Base-by-base conservation (phyloP, 2,888 invertebrate genomes). In the Mesorhabditis spiculigera region DNA sequence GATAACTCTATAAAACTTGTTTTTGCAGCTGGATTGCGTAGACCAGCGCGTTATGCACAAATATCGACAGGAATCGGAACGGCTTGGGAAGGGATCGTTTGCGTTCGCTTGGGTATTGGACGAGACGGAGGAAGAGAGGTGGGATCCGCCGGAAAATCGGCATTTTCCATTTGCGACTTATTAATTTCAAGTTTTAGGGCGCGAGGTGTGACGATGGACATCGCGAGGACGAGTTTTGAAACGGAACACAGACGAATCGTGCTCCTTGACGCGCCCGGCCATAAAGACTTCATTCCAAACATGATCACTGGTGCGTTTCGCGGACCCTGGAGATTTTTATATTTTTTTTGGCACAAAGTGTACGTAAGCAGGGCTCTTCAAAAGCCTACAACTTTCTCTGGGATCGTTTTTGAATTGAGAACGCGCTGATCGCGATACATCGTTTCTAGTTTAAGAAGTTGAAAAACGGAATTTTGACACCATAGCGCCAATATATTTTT, bases 281-380 rank as follows among this genome's bases (percentile, higher is more conserved):
- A 99, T 87, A 95, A 93, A 86, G 98, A 99, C 87, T 98, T 99
- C 86, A 97, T 98, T 86, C 97, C 98, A 3, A 97, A 98, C 85
- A 98, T 99, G 97, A 98, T 99, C 79, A 93, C 93, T 13, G 89
- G 88, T 88, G 73, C 58, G 13, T 63, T 43, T 66, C 6, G 16
- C 10, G 44, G 43, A 10, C 66, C 44, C 10, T 13, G 8, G 43
- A 43, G 8, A 8, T 43, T 13, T 10, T 66, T 45, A 6, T 50
- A 45, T n/a, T 28, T 65, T 28, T 65, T 8, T 28, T 13, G 28
- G 4, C 10, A 66, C 10, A 58, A 13, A n/a, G 13, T 44, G 28
- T 43, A 68, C 28, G 16, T 45, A 45, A n/a, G 41, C 45, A 50
- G 8, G 13, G 13, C 42, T 42, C 5, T 65, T 43, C 6, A 66